Evolutionary conservation across 2,888 invertebrate species (phyloP).

Genomic region (Andrena dorsata): DNA sequence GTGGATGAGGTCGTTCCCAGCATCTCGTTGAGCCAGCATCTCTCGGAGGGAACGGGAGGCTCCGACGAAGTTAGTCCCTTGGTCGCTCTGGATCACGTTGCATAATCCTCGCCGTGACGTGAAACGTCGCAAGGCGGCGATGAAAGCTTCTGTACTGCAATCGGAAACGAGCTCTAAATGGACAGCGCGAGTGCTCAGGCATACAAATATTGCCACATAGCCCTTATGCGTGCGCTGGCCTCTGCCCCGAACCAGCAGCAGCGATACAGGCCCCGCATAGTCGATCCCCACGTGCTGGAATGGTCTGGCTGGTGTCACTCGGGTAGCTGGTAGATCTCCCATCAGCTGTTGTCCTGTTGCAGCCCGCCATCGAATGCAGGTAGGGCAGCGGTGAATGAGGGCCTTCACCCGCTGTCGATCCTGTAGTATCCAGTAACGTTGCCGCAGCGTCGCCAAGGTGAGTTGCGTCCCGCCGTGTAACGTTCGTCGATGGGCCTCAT

Average conservation of each 20-base stretch:
- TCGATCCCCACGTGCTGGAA: background rate
- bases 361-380: no score
- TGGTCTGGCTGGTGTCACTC: background rate
- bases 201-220: background rate
- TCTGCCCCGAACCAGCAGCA: background rate
- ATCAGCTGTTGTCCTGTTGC: background rate
- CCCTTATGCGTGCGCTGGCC: background rate
- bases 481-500: no score
- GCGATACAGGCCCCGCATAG: background rate
- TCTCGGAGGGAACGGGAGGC: no score
- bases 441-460: no score
- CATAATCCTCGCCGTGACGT: background rate
- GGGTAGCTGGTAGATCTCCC: rapidly evolving
- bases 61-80: no score
- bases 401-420: no score
- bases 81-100: no score
- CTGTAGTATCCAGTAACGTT: no score
- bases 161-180: background rate
- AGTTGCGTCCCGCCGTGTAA: no score
- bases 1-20: no score
- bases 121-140: background rate
- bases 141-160: background rate
- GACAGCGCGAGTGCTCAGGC: background rate
- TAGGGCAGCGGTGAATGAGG: no score
- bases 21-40: no score